Conservation (phyloP, 2,113 vertebrate species). For the Isichthys henryi region DNA sequence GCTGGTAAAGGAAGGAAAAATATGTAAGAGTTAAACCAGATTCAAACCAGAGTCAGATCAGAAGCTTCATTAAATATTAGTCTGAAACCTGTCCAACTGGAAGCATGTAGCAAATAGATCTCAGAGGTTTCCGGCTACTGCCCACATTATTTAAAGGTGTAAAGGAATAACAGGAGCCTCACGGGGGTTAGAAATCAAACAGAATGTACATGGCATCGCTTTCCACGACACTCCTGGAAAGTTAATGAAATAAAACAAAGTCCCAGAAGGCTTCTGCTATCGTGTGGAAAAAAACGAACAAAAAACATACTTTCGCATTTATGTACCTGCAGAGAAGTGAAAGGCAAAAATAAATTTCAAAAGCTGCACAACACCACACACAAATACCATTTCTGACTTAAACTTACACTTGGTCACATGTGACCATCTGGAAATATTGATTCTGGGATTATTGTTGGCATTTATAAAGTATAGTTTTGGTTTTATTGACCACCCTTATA, state of each 20-base stretch:
- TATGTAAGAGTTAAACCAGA: neutral
- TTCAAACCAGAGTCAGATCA: neutral
- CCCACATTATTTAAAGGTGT: neutral
- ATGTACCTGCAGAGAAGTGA: neutral
- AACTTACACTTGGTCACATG: neutral
- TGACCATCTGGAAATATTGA: neutral
- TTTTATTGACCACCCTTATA: neutral
- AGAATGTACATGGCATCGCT: neutral
- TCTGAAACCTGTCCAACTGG: neutral
- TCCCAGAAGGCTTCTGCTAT: neutral
- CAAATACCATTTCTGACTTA: neutral
- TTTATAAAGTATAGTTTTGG: neutral
- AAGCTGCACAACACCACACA: neutral
- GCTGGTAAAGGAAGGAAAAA: neutral
- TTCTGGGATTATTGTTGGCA: neutral
- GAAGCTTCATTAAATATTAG: neutral
- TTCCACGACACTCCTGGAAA: neutral
- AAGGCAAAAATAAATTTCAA: neutral
- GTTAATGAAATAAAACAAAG: neutral
- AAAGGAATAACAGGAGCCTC: neutral
- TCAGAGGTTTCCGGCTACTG: neutral
- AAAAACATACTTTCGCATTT: neutral
- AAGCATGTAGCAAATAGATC: neutral
- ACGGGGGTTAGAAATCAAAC: neutral
- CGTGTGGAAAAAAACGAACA: neutral